phyloP scores from a whole-genome alignment of 2,888 invertebrate species.

The Chrysotoxum bicinctum region DNA sequence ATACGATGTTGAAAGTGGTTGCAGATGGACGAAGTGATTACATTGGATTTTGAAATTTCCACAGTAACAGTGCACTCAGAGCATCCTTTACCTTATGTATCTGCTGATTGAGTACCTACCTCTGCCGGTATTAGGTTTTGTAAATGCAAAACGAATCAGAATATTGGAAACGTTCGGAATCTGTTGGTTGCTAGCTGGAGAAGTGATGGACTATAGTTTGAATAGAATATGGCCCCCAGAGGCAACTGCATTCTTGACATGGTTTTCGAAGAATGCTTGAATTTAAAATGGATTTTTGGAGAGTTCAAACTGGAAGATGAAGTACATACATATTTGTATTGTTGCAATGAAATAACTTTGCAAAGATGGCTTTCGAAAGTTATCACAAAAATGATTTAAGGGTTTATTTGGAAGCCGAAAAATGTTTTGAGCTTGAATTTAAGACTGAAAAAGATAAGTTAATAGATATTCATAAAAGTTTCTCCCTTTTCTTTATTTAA shows the following conservation, averaged over 20 bases:
- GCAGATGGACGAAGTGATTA: conserved; percentile 50
- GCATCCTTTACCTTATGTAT: not conserved
- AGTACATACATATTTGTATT: not conserved
- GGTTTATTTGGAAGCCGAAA: no score
- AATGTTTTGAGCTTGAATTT: no score
- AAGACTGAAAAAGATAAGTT: no score
- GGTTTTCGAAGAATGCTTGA: conserved; percentile 24
- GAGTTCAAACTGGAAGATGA: not conserved
- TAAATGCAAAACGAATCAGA: conserved; percentile 8
- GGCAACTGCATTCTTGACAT: conserved; percentile 26
- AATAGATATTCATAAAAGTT: no score
- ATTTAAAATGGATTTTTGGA: conserved; percentile 18
- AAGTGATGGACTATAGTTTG: not conserved
- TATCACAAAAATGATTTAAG: no score
- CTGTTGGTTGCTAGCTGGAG: not conserved
- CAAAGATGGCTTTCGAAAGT: no score
- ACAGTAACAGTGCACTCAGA: conserved; percentile 11
- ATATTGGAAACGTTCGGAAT: conserved; percentile 7
- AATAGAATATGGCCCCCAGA: not conserved
- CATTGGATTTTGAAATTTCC: conserved; percentile 52
- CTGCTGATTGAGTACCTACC: not conserved
- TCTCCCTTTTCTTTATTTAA: no score
- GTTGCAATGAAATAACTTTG: not conserved
- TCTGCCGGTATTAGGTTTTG: not conserved
- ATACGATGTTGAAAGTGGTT: conserved; percentile 12